Evolutionary conservation across 2,113 vertebrate genomes (phyloP), one percentile per base, ranked within the genome.

Genomic region (Benitochromis conjunctus): DNA sequence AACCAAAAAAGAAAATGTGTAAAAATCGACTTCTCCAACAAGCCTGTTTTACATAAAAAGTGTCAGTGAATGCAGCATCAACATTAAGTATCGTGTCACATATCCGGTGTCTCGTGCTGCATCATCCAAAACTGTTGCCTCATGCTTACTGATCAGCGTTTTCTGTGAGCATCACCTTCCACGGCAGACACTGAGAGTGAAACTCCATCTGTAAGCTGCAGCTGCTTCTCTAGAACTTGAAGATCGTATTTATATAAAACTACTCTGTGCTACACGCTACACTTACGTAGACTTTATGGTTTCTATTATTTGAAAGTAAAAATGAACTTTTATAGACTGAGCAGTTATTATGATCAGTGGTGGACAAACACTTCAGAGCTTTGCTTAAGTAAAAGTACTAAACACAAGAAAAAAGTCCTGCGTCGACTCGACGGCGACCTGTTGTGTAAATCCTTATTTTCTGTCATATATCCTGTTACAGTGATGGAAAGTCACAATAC

Each of bases 151-250:
- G 11, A 86, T 71, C 55, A 77, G 41, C 34, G 11, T 76, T 85
- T 69, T 74, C 56, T 80, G 81, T 41, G 76, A 43, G 77, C 83
- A 57, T 91, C 87, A 55, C 13, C 51, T 89, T 82, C 57, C 34
- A 55, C 21, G 26, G 57, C 78, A 76, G 4, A 46, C 14, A 55
- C 46, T 53, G 74, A 29, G 21, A 55, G 53, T 13, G 7, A n/a
- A 38, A 79, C 8, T 29, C 14, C 62, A 51, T 43, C 51, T 29
- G 29, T 74, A 3, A 54, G 53, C 26, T 79, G 74, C 78, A 76
- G 58, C 66, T 64, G 66, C 60, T 54, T 53, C 66, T 58, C 41
- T 38, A 1, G 16, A 12, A 81, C 51, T 31, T 53, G 10, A 66
- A 76, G 24, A 7, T 76, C 69, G 19, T 76, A 76, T 51, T 51